These are phyloP conservation scores for Euplagia quadripunctaria DNA, from an alignment of 2,888 invertebrate genomes.

Conservation along the genomic window DNA sequence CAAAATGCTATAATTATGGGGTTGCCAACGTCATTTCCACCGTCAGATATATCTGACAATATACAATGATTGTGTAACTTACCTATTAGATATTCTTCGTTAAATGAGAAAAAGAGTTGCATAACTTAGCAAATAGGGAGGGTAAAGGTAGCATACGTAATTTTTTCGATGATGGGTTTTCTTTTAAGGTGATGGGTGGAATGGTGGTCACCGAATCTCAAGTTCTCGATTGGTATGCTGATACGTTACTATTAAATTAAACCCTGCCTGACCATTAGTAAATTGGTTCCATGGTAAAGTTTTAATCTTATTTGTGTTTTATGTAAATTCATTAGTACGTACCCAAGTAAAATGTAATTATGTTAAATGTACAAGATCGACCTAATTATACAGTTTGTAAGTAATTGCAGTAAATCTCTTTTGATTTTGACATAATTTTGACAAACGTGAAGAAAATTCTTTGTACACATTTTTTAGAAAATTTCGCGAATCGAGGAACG, in stretches of 20 bases:
- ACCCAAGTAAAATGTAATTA: too few relatives aligned
- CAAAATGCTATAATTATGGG: not conserved
- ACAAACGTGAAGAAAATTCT: too few relatives aligned
- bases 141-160: not conserved
- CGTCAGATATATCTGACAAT: not conserved
- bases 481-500: not conserved
- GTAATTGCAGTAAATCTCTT: too few relatives aligned
- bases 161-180: too few relatives aligned
- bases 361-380: too few relatives aligned
- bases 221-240: constrained; percentile 3
- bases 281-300: not conserved
- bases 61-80: not conserved
- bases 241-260: not conserved
- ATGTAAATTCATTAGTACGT: too few relatives aligned
- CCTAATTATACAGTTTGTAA: too few relatives aligned
- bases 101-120: not conserved
- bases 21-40: not conserved
- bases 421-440: too few relatives aligned
- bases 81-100: not conserved
- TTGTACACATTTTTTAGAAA: not conserved
- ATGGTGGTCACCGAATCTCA: not conserved
- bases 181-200: not conserved
- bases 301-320: not conserved
- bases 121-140: not conserved
- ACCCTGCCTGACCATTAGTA: too few relatives aligned